These are phyloP conservation scores for Timandra comae DNA, from an alignment of 2,888 invertebrate genomes.

Conservation along the genomic window DNA sequence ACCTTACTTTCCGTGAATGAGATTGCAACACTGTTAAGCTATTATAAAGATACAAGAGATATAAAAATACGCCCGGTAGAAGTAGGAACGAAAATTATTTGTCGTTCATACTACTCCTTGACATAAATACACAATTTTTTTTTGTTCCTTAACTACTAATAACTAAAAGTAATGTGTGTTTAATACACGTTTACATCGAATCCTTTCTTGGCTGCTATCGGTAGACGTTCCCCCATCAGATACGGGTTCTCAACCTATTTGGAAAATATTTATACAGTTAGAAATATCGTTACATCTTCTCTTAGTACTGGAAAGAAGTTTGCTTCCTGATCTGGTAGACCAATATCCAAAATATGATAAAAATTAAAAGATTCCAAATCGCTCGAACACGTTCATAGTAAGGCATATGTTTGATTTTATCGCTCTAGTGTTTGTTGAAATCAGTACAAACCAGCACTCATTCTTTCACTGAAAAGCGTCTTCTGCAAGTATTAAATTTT, in stretches of 20 bases:
- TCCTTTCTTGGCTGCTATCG: conserved; percentile 95
- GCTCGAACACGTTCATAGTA: too few relatives aligned
- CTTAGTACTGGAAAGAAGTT: too few relatives aligned
- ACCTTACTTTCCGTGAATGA: conserved; percentile 22
- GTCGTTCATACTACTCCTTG: conserved; percentile 12
- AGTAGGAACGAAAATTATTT: conserved; percentile 14
- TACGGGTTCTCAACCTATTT: conserved; percentile 87
- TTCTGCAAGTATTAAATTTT: too few relatives aligned
- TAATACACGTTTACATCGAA: conserved; percentile 78
- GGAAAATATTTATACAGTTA: conserved; percentile 15
- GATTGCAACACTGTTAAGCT: conserved; percentile 37
- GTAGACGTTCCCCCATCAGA: conserved; percentile 89
- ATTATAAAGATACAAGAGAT: conserved; percentile 20
- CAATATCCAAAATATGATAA: too few relatives aligned
- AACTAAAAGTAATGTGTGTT: conserved; percentile 21
- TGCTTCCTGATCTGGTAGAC: too few relatives aligned
- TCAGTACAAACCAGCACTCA: too few relatives aligned
- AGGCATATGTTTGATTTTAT: too few relatives aligned
- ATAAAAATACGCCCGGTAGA: conserved; percentile 27
- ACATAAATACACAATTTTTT: conserved; percentile 18
- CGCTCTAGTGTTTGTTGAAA: too few relatives aligned
- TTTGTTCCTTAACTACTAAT: conserved; percentile 7
- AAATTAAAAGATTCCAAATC: too few relatives aligned
- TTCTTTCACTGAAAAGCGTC: too few relatives aligned
- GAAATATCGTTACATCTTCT: too few relatives aligned